Conservation (phyloP, 2,113 vertebrate species). For the Cariama cristata region DNA sequence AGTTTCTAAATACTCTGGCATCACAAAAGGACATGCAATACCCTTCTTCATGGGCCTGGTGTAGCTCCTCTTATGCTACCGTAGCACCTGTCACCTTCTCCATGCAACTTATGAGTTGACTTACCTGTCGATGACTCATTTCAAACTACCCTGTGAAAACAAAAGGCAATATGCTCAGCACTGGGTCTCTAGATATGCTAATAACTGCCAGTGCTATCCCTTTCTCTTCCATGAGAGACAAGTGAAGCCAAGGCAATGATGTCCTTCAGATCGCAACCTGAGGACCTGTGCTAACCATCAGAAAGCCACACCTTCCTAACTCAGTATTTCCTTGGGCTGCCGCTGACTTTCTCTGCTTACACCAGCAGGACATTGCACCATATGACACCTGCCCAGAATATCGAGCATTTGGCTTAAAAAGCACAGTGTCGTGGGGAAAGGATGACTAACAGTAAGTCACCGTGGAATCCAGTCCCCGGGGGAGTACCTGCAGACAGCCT, state of each 20-base stretch:
- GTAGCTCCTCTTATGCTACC: background rate
- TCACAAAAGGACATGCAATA: background rate
- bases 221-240: background rate
- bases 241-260: background rate
- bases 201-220: background rate
- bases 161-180: background rate
- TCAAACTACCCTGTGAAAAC: background rate
- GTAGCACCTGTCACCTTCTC: background rate
- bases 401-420: slow-evolving; percentile 36
- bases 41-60: background rate
- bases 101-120: background rate
- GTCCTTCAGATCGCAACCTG: background rate
- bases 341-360: slow-evolving; percentile 16
- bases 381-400: slow-evolving; percentile 29
- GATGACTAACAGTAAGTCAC: slow-evolving; percentile 8
- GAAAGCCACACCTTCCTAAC: slow-evolving; percentile 6
- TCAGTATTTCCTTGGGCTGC: background rate
- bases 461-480: background rate
- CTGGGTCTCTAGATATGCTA: background rate
- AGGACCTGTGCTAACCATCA: background rate
- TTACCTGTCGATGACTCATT: background rate
- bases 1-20: background rate
- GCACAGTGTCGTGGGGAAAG: slow-evolving; percentile 26
- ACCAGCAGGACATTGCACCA: background rate
- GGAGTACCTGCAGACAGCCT: slow-evolving; percentile 23